phyloP scores from a whole-genome alignment of 2,888 invertebrate genomes.

The Odontomyia ornata region DNA sequence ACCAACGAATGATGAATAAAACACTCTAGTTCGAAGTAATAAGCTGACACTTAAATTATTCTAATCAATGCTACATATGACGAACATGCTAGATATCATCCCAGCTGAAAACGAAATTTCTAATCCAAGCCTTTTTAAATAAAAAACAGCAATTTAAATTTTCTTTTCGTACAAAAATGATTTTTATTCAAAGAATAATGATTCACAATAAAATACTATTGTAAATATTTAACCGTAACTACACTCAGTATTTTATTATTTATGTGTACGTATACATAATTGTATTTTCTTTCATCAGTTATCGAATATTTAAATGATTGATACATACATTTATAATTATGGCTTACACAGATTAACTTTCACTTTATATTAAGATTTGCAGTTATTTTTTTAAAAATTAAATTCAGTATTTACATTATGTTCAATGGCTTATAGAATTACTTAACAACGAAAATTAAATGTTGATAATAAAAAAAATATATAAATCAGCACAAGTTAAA shows the following conservation, averaged over 20 bases:
- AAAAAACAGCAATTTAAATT: background rate
- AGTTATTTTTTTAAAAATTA: background rate
- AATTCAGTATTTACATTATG: conserved; percentile 4
- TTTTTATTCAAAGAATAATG: conserved; percentile 15
- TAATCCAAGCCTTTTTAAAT: too few relatives aligned
- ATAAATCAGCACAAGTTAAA: background rate
- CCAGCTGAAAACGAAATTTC: too few relatives aligned
- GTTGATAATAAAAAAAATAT: background rate
- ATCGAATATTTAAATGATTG: background rate
- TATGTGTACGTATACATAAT: conserved; percentile 8
- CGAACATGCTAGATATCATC: too few relatives aligned
- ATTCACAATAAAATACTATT: conserved; percentile 4
- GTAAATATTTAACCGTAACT: background rate
- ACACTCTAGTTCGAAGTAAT: too few relatives aligned
- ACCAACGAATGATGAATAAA: too few relatives aligned
- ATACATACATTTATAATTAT: background rate
- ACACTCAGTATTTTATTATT: too few relatives aligned
- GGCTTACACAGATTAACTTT: background rate
- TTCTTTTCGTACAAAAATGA: conserved; percentile 18
- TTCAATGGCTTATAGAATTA: conserved; percentile 5
- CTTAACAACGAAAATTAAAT: too few relatives aligned
- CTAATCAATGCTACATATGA: too few relatives aligned
- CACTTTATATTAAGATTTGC: background rate
- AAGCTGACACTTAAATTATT: too few relatives aligned
- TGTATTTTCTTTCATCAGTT: background rate